Evolutionary conservation across 1,140 invertebrate genomes (phyloP).

Genomic region (Drosophila oshimai): DNA sequence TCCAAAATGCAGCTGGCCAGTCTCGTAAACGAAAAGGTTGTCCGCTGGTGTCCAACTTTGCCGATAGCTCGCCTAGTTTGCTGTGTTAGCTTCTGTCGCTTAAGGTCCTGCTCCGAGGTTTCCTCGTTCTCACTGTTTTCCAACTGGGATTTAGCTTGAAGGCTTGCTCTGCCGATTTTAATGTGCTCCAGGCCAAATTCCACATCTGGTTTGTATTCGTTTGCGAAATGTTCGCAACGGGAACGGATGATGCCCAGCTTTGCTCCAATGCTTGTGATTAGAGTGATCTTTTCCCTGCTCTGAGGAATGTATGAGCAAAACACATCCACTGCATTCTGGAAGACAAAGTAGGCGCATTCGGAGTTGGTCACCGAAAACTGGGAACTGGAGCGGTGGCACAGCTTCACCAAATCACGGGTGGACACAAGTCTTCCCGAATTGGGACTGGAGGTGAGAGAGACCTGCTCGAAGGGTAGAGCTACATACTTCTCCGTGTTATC

Average conservation of each 20-base stretch:
- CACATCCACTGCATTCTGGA: conserved; percentile 96
- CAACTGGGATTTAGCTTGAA: conserved; percentile 78
- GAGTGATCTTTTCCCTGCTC: conserved; percentile 85
- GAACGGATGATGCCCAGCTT: conserved; percentile 92
- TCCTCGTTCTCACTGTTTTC: not conserved
- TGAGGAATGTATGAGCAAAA: conserved; percentile 87
- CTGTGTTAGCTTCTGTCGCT: conserved; percentile 56
- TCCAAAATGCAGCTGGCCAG: conserved; percentile 92
- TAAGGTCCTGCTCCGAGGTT: conserved; percentile 28
- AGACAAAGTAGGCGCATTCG: conserved; percentile 89
- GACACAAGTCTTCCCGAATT: conserved; percentile 86
- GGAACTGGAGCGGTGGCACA: conserved; percentile 90
- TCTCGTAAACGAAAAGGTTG: conserved; percentile 91
- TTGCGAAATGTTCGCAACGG: conserved; percentile 91
- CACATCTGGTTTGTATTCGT: conserved; percentile 91
- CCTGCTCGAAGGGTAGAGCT: conserved; percentile 66
- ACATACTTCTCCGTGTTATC: conserved; percentile 66
- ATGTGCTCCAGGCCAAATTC: conserved; percentile 80
- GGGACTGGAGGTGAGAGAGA: conserved; percentile 41
- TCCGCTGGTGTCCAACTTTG: conserved; percentile 72
- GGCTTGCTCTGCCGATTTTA: conserved; percentile 84
- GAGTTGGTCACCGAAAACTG: conserved; percentile 90
- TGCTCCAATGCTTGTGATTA: conserved; percentile 90
- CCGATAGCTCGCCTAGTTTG: conserved; percentile 22
- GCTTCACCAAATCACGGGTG: conserved; percentile 96